Conservation (phyloP, 2,797 vertebrate species). For the Molossus molossus region DNA sequence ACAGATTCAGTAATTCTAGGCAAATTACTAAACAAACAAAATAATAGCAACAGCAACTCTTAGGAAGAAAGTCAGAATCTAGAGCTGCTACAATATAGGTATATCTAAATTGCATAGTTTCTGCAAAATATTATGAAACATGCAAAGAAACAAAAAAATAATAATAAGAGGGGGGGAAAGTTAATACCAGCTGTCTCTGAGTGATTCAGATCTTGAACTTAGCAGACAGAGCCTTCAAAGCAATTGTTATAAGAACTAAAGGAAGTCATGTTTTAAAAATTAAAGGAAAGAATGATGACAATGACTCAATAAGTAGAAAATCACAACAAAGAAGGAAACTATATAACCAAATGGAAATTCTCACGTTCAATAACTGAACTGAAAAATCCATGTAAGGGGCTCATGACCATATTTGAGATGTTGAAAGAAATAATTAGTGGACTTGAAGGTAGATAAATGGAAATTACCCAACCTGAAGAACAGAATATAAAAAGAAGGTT, state of each 20-base stretch:
- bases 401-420: not conserved
- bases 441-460: slow-evolving; percentile 1
- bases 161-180: not conserved
- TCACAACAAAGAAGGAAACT: not conserved
- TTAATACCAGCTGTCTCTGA: not conserved
- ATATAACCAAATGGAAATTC: not conserved
- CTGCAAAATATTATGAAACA: not conserved
- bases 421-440: slow-evolving; percentile 8
- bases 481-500: not conserved
- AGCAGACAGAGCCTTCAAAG: not conserved
- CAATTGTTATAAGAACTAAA: not conserved
- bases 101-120: slow-evolving; percentile 20
- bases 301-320: not conserved
- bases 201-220: not conserved
- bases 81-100: not conserved
- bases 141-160: not conserved
- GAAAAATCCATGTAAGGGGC: not conserved
- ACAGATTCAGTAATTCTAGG: not conserved
- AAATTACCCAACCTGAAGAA: slow-evolving; percentile 5
- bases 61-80: not conserved
- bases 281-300: not conserved
- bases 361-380: not conserved
- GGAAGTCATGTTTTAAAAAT: slow-evolving; percentile 30
- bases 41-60: not conserved
- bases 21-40: not conserved